Percentiles rank a stretch among this genome's conserved stretches.
Evolutionary conservation across 2,888 invertebrate genomes (phyloP).

Genomic region (Oscheius sp.): DNA sequence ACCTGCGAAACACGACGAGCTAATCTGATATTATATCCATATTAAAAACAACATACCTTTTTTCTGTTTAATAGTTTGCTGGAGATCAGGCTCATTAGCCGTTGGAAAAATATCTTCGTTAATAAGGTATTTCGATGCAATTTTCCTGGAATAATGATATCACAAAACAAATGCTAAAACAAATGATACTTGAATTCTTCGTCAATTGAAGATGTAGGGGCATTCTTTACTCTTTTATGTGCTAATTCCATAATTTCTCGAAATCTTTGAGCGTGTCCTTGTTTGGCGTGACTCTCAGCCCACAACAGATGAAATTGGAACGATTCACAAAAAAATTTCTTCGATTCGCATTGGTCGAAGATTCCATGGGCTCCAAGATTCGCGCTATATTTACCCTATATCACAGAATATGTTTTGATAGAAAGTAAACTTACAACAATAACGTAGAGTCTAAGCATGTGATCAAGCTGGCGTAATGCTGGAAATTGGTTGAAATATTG

Average conservation of each 20-base stretch:
- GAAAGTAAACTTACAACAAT: neutral
- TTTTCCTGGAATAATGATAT: neutral
- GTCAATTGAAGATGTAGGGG: neutral
- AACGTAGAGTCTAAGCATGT: neutral
- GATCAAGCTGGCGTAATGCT: neutral
- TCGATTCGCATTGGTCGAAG: slow-evolving; percentile 47
- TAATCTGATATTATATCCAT: neutral
- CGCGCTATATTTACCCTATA: slow-evolving; percentile 52
- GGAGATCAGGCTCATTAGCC: neutral
- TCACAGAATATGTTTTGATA: neutral
- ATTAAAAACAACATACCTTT: too few relatives aligned
- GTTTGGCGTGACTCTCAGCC: slow-evolving; percentile 49
- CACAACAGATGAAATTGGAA: slow-evolving; percentile 52
- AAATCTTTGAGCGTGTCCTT: slow-evolving; percentile 25
- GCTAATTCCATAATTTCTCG: slow-evolving; percentile 37
- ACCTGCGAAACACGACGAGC: slow-evolving; percentile 25
- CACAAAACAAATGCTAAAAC: neutral
- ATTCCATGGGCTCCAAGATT: slow-evolving; percentile 49
- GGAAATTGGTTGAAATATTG: neutral
- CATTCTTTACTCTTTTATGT: slow-evolving; percentile 7
- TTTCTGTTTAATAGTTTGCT: neutral
- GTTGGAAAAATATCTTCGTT: slow-evolving; percentile 1
- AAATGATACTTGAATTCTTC: slow-evolving; percentile 23
- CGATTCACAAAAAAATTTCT: slow-evolving; percentile 46
- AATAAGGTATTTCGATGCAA: neutral